Percentiles rank a stretch among this genome's conserved stretches.
phyloP scores from a whole-genome alignment of 92 coral and sea anemone species.

The Parazoanthus swiftii region DNA sequence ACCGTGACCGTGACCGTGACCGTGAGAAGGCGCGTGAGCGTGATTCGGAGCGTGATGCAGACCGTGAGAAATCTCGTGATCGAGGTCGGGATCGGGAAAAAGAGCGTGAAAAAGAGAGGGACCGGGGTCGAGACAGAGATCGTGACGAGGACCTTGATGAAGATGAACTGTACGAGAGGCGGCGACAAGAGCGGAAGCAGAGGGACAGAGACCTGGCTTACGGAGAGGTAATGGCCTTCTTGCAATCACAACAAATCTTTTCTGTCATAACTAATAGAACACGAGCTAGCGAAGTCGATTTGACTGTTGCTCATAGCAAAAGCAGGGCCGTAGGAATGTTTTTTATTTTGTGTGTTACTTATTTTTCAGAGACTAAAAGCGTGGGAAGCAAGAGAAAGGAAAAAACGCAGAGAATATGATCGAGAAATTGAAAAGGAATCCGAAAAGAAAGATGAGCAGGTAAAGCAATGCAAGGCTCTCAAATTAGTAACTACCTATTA shows the following conservation, averaged over 20 bases:
- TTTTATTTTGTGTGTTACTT: background rate
- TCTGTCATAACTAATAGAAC: no score
- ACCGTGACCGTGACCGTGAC: constrained; percentile 44
- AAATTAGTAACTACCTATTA: no score
- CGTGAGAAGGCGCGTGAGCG: constrained; percentile 55
- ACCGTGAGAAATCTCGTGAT: constrained; percentile 65
- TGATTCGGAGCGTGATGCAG: constrained; percentile 58
- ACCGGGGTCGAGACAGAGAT: constrained; percentile 61
- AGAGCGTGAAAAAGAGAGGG: constrained; percentile 67
- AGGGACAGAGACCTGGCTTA: constrained; percentile 87
- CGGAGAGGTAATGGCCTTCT: constrained; percentile 66
- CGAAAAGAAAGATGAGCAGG: constrained; percentile 97
- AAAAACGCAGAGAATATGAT: constrained; percentile 90
- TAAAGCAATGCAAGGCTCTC: background rate
- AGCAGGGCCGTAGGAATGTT: no score
- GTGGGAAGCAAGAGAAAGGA: constrained; percentile 93
- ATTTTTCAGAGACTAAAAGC: constrained; percentile 77
- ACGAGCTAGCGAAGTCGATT: background rate
- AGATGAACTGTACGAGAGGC: constrained; percentile 76
- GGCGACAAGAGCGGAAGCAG: constrained; percentile 84
- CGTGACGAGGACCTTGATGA: constrained; percentile 86
- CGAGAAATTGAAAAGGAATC: constrained; percentile 95
- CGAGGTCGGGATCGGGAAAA: constrained; percentile 60
- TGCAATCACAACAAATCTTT: background rate
- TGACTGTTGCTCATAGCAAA: background rate